phyloP scores from a whole-genome alignment of 2,797 vertebrate genomes.

The Liasis olivaceus region DNA sequence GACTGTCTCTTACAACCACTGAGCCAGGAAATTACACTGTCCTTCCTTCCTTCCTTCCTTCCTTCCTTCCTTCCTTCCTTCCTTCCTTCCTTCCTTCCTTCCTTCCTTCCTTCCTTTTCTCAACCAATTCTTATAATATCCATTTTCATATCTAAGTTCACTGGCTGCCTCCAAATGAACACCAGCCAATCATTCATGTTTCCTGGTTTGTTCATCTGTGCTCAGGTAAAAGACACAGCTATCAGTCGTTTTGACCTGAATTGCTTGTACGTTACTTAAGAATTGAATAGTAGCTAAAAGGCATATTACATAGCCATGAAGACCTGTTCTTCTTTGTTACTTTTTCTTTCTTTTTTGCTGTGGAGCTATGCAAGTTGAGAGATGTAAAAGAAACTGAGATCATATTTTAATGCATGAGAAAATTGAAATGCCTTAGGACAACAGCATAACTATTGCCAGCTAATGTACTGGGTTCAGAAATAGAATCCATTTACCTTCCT shows the following conservation, averaged over 20 bases:
- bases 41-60: neutral
- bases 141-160: neutral
- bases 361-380: neutral
- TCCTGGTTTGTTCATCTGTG: neutral
- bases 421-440: constrained; percentile 8
- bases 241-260: neutral
- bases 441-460: constrained; percentile 14
- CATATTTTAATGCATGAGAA: constrained; percentile 32
- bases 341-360: neutral
- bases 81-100: neutral
- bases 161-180: neutral
- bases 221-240: neutral
- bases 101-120: neutral
- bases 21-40: neutral
- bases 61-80: neutral
- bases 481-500: constrained; percentile 45
- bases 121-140: neutral
- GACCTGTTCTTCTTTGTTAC: neutral
- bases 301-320: neutral
- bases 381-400: neutral
- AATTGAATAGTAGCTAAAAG: neutral
- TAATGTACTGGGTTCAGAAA: constrained; percentile 23
- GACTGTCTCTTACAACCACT: neutral
- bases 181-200: neutral
- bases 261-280: neutral